Base-by-base conservation (phyloP, 2,888 invertebrate species). In the Melolontha melolontha region DNA sequence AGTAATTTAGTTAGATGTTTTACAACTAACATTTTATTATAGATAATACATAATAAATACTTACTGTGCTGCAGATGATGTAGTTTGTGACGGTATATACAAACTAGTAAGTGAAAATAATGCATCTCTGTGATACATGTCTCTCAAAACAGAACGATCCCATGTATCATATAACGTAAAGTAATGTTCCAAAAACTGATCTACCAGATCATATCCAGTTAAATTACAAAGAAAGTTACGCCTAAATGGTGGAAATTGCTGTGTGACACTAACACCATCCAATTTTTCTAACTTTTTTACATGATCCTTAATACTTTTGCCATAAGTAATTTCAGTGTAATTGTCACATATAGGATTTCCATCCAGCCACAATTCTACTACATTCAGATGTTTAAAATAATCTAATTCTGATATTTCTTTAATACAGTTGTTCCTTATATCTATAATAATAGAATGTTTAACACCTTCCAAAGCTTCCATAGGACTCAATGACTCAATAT, bases 331-430 rank as follows among this genome's bases (percentile, higher is more conserved):
- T 0, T 88, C 84, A 62, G 87, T 87, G 75, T 88, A 90, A 74
- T 89, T 87, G 64, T 86, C 86, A 77, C 92, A 92, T 0, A 93
- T 74, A 0, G 91, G 91, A 82, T 93, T 94, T 0, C 89, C 90
- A 75, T 92, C 91, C 34, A 94, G 78, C 70, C 81, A 83, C 6
- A 93, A 72, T 55, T 80, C 79, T 41, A 75, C 77, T 22, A 82
- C 42, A 22, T 47, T 12, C 41, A 69, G 44, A 51, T 66, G 40
- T 54, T 68, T 70, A 12, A 73, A 27, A 5, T 55, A 39, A 4
- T 54, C 44, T 34, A 71, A 49, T 11, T 70, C 67, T 0, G 27
- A 34, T 14, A 47, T 14, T 5, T 66, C 57, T 55, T 66, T 63
- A 16, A 73, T 68, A 49, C 68, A 68, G 67, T 76, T 76, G 17